Evolutionary conservation across 1,140 invertebrate species (phyloP).

Genomic region (Amphibalanus amphitrite): DNA sequence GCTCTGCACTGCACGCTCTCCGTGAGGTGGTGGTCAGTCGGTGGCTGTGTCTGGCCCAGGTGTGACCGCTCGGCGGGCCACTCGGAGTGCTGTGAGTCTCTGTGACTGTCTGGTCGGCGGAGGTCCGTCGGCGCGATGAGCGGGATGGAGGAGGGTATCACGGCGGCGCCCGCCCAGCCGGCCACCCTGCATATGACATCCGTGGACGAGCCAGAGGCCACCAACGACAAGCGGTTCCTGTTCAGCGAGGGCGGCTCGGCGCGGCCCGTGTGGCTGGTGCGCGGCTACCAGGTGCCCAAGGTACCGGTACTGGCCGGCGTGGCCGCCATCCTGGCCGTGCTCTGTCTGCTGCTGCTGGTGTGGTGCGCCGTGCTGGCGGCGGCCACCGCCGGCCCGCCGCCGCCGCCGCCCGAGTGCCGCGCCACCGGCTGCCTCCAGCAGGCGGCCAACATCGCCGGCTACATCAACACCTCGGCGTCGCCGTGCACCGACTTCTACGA

Average conservation of each 20-base stretch:
- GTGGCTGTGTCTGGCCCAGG: too few species aligned
- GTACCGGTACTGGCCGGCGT: not conserved
- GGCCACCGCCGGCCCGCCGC: too few species aligned
- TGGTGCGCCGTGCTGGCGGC: not conserved
- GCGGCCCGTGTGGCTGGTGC: not conserved
- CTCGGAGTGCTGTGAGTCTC: too few species aligned
- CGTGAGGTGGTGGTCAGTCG: too few species aligned
- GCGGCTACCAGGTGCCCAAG: not conserved
- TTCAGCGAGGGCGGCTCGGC: not conserved
- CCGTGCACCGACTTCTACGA: not conserved
- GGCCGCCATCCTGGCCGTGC: not conserved
- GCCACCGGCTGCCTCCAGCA: not conserved
- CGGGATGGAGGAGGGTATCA: not conserved
- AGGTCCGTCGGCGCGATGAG: too few species aligned
- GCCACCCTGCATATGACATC: not conserved
- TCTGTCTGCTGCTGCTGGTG: not conserved
- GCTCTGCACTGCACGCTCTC: too few species aligned
- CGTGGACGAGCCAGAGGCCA: not conserved
- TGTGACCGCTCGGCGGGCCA: too few species aligned
- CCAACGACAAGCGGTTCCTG: not conserved
- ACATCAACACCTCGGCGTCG: not conserved
- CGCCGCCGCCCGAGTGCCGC: not conserved
- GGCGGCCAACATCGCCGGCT: not conserved
- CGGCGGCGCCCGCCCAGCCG: too few species aligned
- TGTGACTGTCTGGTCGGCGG: too few species aligned